Base-by-base conservation (phyloP, 2,888 invertebrate species). In the Mimumesa dahlbomi region DNA sequence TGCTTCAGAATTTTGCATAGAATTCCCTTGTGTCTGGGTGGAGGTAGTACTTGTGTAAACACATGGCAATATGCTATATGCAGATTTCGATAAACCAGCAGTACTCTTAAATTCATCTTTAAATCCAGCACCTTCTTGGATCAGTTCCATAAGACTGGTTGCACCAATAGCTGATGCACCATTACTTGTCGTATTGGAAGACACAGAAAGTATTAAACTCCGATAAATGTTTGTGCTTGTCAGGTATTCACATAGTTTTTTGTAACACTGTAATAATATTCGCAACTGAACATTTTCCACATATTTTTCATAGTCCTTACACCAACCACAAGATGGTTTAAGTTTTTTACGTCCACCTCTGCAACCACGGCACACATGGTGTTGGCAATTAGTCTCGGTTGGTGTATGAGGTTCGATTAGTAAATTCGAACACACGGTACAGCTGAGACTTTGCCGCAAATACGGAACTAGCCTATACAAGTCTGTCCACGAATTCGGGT, bases 371-470 rank as follows among this genome's bases (percentile, higher is more conserved):
- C 97, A 97, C 36, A 97, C 95, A 90, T 96, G 95, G 90, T 98
- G 97, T 88, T 95, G 95, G 90, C 97, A 97, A 73, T 93, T 93
- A 2, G 93, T 93, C 81, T 93, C 93, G 16, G 92, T 92, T 13
- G 97, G 96, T 31, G 95, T 94, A 85, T 94, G 94, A 4, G 97
- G 97, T 85, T 95, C 94, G 78, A 94, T 93, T 61, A 97, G 90
- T 77, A 97, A 91, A 87, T 95, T 94, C 70, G 95, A 94, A 90
- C 98, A 98, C 58, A 97, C 97, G 61, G 95, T 95, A 90, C 98
- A 98, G 79, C 96, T 95, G 82, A 98, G 91, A 73, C 96, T 94
- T 89, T 96, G 96, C 64, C 97, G 92, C 86, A 97, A 91, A 90
- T 95, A 95, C 3, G 96, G 95, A 81, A 97, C 93, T 84, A 95